Conservation (phyloP, 2,888 invertebrate species). For the Andricus curvator region DNA sequence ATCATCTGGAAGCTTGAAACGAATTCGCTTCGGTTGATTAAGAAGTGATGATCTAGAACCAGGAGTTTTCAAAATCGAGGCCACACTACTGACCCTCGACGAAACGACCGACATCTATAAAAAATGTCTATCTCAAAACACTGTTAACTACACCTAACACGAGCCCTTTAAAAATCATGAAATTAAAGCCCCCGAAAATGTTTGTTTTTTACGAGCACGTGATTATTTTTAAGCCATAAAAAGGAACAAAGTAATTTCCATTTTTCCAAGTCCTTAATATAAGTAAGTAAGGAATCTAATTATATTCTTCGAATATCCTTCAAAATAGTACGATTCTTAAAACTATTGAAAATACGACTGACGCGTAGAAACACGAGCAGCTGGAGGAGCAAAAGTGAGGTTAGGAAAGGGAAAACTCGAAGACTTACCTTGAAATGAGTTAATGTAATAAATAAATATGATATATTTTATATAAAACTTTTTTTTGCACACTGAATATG, state of each 20-base stretch:
- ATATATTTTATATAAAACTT: not conserved
- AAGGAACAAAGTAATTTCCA: not conserved
- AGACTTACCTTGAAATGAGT: not conserved
- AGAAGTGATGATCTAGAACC: conserved; percentile 66
- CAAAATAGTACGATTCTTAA: not conserved
- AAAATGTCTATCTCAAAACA: not conserved
- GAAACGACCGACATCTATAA: conserved; percentile 75
- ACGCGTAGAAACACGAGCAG: not conserved
- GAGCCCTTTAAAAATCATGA: not conserved
- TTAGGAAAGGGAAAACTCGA: not conserved
- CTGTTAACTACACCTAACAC: not conserved
- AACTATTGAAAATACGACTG: not conserved
- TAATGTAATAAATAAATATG: conserved; percentile 1
- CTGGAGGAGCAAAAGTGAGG: not conserved
- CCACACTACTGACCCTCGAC: conserved; percentile 69
- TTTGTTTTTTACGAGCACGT: not conserved
- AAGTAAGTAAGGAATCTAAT: not conserved
- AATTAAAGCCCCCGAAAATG: not conserved
- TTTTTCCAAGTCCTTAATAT: not conserved
- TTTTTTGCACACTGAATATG: not conserved
- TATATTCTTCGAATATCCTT: not conserved
- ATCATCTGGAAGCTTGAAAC: conserved; percentile 79
- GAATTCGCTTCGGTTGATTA: conserved; percentile 67
- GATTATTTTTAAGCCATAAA: not conserved
- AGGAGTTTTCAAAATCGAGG: conserved; percentile 71